Conservation (phyloP, 2,797 vertebrate species). For the Heteromormyrus szaboi region DNA sequence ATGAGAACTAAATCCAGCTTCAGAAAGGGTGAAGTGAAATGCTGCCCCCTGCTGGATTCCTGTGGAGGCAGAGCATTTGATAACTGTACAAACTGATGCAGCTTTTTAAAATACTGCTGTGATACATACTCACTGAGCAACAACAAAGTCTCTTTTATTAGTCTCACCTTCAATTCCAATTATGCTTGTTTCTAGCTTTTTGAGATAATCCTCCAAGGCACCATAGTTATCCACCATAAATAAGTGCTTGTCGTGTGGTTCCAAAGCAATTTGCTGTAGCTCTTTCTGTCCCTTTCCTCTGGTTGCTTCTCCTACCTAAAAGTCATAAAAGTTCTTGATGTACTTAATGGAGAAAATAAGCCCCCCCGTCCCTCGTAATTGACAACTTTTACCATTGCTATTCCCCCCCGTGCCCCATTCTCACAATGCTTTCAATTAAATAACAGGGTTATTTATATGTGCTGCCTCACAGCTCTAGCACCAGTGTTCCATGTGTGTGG, state of each 20-base stretch:
- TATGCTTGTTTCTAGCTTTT: slow-evolving; percentile 54
- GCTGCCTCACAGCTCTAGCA: too few species aligned
- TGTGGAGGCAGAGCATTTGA: slow-evolving; percentile 30
- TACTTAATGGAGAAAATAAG: neutral
- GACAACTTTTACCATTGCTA: neutral
- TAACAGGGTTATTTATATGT: too few species aligned
- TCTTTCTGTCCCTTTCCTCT: slow-evolving; percentile 18
- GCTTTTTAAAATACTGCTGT: neutral
- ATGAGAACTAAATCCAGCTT: slow-evolving; percentile 63
- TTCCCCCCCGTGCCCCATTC: neutral
- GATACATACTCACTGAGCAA: neutral
- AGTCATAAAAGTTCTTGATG: neutral
- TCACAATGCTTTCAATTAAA: neutral
- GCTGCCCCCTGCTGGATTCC: slow-evolving; percentile 55
- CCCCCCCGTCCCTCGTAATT: neutral
- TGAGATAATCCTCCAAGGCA: slow-evolving; percentile 54
- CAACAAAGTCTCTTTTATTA: neutral
- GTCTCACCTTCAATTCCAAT: slow-evolving; percentile 60
- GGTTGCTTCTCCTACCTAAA: slow-evolving; percentile 57
- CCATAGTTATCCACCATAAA: slow-evolving; percentile 64
- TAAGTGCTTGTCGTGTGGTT: slow-evolving; percentile 45
- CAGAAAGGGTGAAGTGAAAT: slow-evolving; percentile 59
- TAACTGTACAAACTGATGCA: neutral
- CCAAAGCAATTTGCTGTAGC: slow-evolving; percentile 57
- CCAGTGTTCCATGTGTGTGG: too few species aligned